Conservation (phyloP, 2,113 vertebrate species). For the Myrmophylax atrothorax region DNA sequence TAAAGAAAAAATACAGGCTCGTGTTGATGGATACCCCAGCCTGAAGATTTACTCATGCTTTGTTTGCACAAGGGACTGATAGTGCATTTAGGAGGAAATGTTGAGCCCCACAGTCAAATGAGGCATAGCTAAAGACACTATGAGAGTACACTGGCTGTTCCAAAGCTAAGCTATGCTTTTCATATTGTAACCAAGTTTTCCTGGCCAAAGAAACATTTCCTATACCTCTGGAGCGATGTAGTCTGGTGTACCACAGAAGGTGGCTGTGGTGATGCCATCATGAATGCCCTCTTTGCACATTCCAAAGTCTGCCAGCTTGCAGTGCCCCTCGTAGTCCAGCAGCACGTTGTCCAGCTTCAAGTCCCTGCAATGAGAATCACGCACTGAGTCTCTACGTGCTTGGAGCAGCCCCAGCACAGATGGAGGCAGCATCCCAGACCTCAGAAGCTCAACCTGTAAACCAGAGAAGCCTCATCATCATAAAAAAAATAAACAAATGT, state of each 20-base stretch:
- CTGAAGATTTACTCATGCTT: neutral
- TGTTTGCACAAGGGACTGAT: neutral
- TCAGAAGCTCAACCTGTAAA: neutral
- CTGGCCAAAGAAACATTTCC: neutral
- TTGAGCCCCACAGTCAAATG: neutral
- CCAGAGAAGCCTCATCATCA: neutral
- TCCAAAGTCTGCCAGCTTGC: slow-evolving; percentile 97
- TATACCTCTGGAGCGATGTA: slow-evolving; percentile 97
- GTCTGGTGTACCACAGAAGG: slow-evolving; percentile 96
- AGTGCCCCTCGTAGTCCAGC: slow-evolving; percentile 94
- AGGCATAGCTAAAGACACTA: neutral
- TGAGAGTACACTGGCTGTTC: neutral
- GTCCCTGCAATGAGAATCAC: slow-evolving; percentile 80
- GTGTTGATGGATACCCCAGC: neutral
- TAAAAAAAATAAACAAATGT: neutral
- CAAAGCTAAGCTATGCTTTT: neutral
- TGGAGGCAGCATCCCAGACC: neutral
- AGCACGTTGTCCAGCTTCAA: slow-evolving; percentile 96
- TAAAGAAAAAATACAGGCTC: neutral
- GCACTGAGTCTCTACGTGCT: neutral
- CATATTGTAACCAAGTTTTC: neutral
- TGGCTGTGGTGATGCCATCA: slow-evolving; percentile 85
- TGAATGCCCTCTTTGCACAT: slow-evolving; percentile 98
- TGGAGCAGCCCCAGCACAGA: neutral
- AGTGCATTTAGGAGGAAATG: neutral